phyloP scores from a whole-genome alignment of 2,113 vertebrate genomes.

The Scolopax mira region DNA sequence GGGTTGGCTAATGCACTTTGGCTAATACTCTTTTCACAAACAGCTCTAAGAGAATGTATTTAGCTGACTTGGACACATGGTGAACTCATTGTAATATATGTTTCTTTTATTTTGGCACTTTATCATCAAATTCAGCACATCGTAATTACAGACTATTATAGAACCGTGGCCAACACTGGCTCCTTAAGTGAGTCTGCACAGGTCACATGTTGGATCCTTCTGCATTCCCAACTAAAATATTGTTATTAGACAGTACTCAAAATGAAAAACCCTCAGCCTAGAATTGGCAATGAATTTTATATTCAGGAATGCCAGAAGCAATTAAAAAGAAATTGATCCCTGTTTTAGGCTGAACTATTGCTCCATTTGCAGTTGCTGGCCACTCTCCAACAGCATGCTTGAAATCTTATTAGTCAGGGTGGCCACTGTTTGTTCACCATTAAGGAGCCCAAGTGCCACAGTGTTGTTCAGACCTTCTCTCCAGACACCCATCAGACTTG shows the following conservation, averaged over 20 bases:
- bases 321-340: slow-evolving; percentile 43
- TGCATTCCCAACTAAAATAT: slow-evolving; percentile 50
- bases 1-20: slow-evolving; percentile 12
- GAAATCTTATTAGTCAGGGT: neutral
- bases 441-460: neutral
- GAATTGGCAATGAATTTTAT: slow-evolving; percentile 33
- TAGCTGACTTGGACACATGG: slow-evolving; percentile 29
- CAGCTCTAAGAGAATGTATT: neutral
- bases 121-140: slow-evolving; percentile 36
- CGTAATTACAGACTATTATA: slow-evolving; percentile 15
- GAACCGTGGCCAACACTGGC: slow-evolving; percentile 37
- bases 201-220: slow-evolving; percentile 14
- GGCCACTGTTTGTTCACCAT: neutral
- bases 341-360: slow-evolving; percentile 4
- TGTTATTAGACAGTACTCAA: slow-evolving; percentile 46
- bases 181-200: slow-evolving; percentile 33
- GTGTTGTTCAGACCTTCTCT: neutral
- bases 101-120: slow-evolving; percentile 51
- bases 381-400: neutral
- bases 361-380: slow-evolving; percentile 27
- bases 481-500: neutral
- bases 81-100: slow-evolving; percentile 12
- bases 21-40: neutral
- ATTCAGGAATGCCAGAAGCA: slow-evolving; percentile 45
- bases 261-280: slow-evolving; percentile 37